phyloP scores from a whole-genome alignment of 30 jellyfish, hydroid and myxozoan genomes.

The Cassiopea xamachana region DNA sequence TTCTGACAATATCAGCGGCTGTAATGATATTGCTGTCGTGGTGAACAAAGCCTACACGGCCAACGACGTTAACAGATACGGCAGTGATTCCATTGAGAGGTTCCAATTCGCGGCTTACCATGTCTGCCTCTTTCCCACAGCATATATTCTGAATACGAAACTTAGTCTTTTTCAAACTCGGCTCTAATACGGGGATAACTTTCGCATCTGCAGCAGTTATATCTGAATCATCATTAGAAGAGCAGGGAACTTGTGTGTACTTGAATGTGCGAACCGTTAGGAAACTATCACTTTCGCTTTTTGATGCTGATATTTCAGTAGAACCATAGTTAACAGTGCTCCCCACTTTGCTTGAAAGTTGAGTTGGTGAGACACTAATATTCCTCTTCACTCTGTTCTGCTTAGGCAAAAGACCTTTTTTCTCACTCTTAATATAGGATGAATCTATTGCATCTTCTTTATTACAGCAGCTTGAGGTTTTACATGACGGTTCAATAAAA shows the following conservation, averaged over 20 bases:
- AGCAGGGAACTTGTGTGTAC: conserved; percentile 27
- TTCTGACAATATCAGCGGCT: conserved; percentile 51
- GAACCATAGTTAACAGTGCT: neutral
- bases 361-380: neutral
- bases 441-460: neutral
- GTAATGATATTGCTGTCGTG: conserved; percentile 64
- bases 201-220: conserved; percentile 8
- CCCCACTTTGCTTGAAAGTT: neutral
- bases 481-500: too few species aligned
- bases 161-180: conserved; percentile 59
- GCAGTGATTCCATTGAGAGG: conserved; percentile 65
- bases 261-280: neutral
- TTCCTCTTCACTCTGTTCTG: neutral
- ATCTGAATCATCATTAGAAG: neutral
- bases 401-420: neutral
- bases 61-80: conserved; percentile 80
- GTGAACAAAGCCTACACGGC: conserved; percentile 78
- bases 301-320: neutral
- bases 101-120: conserved; percentile 64
- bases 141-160: conserved; percentile 86
- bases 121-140: conserved; percentile 90
- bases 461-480: neutral
- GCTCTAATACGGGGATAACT: neutral
- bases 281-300: neutral
- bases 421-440: neutral